phyloP scores from a whole-genome alignment of 2,797 vertebrate genomes.

The Lophura swinhoii region DNA sequence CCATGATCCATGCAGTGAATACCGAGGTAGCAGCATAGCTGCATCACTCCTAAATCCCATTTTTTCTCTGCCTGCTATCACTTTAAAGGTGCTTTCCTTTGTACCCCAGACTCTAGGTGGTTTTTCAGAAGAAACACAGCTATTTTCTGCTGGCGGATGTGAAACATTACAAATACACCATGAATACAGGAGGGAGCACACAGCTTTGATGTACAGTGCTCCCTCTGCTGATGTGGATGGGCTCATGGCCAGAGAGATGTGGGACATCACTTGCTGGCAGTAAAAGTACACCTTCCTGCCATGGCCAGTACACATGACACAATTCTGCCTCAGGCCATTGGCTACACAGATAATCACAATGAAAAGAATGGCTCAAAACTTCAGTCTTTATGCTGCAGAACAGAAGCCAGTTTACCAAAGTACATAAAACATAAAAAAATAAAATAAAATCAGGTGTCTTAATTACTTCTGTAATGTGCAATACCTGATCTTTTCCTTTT shows the following conservation, averaged over 20 bases:
- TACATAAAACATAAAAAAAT: neutral
- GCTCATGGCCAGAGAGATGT: neutral
- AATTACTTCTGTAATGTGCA: neutral
- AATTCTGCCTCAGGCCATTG: neutral
- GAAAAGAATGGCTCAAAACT: neutral
- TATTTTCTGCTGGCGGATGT: neutral
- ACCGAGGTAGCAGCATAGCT: neutral
- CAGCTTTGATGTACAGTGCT: no score
- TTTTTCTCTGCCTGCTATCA: neutral
- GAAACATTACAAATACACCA: accelerated
- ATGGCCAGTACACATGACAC: neutral
- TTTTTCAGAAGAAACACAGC: accelerated
- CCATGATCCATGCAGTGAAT: neutral
- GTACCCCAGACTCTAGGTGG: neutral
- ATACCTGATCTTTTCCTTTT: slow-evolving; percentile 75
- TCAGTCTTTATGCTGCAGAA: accelerated
- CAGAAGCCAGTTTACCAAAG: neutral
- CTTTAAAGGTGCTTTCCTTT: neutral
- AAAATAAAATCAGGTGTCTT: accelerated
- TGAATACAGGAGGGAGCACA: no score
- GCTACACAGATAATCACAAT: neutral
- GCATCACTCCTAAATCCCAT: neutral
- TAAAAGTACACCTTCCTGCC: neutral
- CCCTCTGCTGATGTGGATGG: neutral
- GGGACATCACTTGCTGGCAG: neutral